Percentiles rank a stretch among this genome's conserved stretches.
phyloP scores from a whole-genome alignment of 2,113 vertebrate genomes.

The Saguinus imperator region DNA sequence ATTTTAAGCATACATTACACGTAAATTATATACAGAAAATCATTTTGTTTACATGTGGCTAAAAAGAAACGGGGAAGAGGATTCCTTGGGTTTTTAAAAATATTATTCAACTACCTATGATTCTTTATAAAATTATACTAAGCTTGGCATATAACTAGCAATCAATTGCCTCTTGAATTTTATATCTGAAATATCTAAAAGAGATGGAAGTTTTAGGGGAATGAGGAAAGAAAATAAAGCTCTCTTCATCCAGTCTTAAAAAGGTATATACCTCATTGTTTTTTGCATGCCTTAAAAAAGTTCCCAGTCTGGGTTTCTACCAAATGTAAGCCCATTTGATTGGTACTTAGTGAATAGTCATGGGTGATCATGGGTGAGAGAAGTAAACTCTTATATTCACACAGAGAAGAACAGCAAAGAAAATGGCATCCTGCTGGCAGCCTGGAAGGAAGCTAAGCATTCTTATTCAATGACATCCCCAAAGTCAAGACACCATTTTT shows the following conservation, averaged over 20 bases:
- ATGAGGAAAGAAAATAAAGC: neutral
- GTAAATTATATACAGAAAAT: neutral
- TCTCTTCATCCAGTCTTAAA: neutral
- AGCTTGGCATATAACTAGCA: neutral
- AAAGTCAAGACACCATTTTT: constrained; percentile 35
- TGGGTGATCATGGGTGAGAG: neutral
- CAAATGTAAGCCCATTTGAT: neutral
- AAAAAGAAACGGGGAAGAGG: neutral
- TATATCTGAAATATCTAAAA: constrained; percentile 2
- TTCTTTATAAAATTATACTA: constrained; percentile 35
- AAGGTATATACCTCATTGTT: neutral
- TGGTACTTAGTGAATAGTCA: constrained; percentile 11
- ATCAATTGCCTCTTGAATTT: neutral
- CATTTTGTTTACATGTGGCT: neutral
- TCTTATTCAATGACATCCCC: constrained; percentile 3
- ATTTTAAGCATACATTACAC: neutral
- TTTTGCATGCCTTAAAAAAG: constrained; percentile 2
- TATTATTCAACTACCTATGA: neutral
- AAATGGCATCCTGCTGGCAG: neutral
- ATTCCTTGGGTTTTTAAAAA: neutral
- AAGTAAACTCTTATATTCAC: constrained; percentile 28
- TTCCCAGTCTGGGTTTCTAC: neutral
- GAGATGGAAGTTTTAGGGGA: neutral
- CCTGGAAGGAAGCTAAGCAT: constrained; percentile 39
- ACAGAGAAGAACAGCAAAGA: constrained; percentile 42